These are phyloP conservation scores for Semaprochilodus insignis DNA, from an alignment of 2,797 vertebrate species.

Conservation along the genomic window DNA sequence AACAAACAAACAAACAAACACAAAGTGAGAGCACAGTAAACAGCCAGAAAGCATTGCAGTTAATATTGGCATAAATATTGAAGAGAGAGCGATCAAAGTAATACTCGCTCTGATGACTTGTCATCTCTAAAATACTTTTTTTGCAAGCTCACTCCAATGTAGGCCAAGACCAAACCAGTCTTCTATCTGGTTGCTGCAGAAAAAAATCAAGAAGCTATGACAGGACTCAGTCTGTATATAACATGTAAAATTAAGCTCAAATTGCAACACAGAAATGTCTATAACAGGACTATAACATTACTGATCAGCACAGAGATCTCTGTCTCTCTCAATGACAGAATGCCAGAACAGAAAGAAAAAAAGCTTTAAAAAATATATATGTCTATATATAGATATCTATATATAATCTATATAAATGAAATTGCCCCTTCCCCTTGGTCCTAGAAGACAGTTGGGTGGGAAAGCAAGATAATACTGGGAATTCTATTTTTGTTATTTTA, in stretches of 20 bases:
- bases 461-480: conserved; percentile 72
- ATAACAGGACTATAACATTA: conserved; percentile 47
- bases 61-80: conserved; percentile 14
- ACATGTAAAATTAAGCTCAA: conserved; percentile 37
- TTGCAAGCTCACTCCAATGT: conserved; percentile 5
- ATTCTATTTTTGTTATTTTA: conserved; percentile 84
- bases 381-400: background rate
- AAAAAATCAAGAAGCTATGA: conserved; percentile 43
- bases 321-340: conserved; percentile 38
- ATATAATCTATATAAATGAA: conserved; percentile 12
- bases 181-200: conserved; percentile 51
- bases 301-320: conserved; percentile 51
- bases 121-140: background rate
- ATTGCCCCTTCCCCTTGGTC: conserved; percentile 43
- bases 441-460: conserved; percentile 50
- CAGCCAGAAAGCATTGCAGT: background rate
- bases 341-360: conserved; percentile 45
- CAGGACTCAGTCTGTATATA: conserved; percentile 44
- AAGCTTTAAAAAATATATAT: conserved; percentile 61
- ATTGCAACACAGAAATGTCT: conserved; percentile 48
- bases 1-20: background rate
- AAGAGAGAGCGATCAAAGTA: conserved; percentile 29
- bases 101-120: conserved; percentile 17
- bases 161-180: conserved; percentile 10
- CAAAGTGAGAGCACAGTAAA: conserved; percentile 29